Conservation (phyloP, 2,113 vertebrate species). For the Abramis brama region DNA sequence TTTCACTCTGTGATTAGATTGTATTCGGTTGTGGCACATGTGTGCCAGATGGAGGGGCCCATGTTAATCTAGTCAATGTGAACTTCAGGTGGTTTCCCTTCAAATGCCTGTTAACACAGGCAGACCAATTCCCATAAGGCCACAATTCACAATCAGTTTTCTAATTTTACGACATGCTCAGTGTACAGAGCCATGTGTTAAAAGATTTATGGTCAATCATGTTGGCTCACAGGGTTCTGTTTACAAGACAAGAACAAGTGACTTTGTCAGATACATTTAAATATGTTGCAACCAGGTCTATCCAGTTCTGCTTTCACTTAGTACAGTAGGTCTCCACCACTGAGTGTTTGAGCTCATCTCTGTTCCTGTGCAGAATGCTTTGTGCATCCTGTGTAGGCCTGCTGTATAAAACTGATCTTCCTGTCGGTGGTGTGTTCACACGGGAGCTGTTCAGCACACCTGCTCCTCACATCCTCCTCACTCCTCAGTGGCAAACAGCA, state of each 20-base stretch:
- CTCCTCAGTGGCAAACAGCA: slow-evolving; percentile 17
- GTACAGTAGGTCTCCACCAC: no score
- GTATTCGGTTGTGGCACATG: background rate
- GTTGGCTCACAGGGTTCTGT: slow-evolving; percentile 11
- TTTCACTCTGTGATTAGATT: background rate
- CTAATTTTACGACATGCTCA: background rate
- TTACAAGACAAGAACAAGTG: slow-evolving; percentile 7
- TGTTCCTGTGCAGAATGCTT: slow-evolving; percentile 51
- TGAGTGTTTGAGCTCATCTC: slow-evolving; percentile 22
- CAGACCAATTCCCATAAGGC: slow-evolving; percentile 16
- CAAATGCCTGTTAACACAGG: slow-evolving; percentile 22
- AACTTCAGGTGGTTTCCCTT: slow-evolving; percentile 25
- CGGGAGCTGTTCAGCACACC: slow-evolving; percentile 55
- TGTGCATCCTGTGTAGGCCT: slow-evolving; percentile 54
- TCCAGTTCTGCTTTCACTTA: background rate
- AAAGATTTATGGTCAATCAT: slow-evolving; percentile 22
- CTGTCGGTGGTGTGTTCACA: slow-evolving; percentile 47
- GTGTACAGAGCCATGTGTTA: slow-evolving; percentile 33
- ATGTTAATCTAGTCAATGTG: slow-evolving; percentile 27
- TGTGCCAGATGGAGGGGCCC: slow-evolving; percentile 20
- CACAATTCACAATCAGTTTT: slow-evolving; percentile 32
- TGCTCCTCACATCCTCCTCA: slow-evolving; percentile 54
- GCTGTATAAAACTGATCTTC: slow-evolving; percentile 47
- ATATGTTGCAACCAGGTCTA: background rate
- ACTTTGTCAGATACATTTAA: slow-evolving; percentile 3